Percentiles rank a stretch among this genome's conserved stretches.
Evolutionary conservation across 1,140 invertebrate genomes (phyloP).

Genomic region (Episyrphus balteatus): DNA sequence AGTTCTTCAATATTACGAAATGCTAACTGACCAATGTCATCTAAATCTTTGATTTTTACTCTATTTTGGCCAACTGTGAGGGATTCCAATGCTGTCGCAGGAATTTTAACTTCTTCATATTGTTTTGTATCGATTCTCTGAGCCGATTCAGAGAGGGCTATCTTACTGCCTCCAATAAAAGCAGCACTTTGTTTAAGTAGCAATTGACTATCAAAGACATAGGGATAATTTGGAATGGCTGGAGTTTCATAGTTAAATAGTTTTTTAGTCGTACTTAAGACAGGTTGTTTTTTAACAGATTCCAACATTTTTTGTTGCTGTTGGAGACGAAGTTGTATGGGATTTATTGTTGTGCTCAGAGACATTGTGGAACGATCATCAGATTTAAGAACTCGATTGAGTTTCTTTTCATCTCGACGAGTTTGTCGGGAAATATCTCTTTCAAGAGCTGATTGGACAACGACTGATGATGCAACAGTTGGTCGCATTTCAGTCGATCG

Average conservation of each 20-base stretch:
- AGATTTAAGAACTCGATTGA: slow-evolving; percentile 47
- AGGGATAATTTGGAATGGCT: slow-evolving; percentile 50
- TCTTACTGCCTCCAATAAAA: slow-evolving; percentile 66
- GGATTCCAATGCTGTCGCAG: slow-evolving; percentile 54
- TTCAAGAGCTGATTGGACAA: slow-evolving; percentile 74
- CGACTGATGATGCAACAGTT: slow-evolving; percentile 42
- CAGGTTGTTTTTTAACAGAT: slow-evolving; percentile 31
- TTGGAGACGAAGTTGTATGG: slow-evolving; percentile 36
- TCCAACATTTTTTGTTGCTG: slow-evolving; percentile 38
- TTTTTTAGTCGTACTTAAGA: slow-evolving; percentile 33
- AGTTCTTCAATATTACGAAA: slow-evolving; percentile 79
- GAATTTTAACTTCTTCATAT: slow-evolving; percentile 83
- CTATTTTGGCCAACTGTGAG: slow-evolving; percentile 55
- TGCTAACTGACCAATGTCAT: slow-evolving; percentile 74
- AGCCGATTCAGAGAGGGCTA: slow-evolving; percentile 68
- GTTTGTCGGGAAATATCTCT: slow-evolving; percentile 69
- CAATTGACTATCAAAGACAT: slow-evolving; percentile 69
- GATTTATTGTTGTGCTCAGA: slow-evolving; percentile 33
- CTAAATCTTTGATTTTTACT: slow-evolving; percentile 60
- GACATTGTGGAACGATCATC: slow-evolving; percentile 40
- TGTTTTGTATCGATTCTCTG: slow-evolving; percentile 55
- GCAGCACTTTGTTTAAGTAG: slow-evolving; percentile 57
- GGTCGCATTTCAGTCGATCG: slow-evolving; percentile 19
- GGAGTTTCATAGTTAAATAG: slow-evolving; percentile 11
- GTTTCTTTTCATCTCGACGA: slow-evolving; percentile 79